phyloP scores from a whole-genome alignment of 92 coral and sea anemone species.

The Bergia puertoricense region DNA sequence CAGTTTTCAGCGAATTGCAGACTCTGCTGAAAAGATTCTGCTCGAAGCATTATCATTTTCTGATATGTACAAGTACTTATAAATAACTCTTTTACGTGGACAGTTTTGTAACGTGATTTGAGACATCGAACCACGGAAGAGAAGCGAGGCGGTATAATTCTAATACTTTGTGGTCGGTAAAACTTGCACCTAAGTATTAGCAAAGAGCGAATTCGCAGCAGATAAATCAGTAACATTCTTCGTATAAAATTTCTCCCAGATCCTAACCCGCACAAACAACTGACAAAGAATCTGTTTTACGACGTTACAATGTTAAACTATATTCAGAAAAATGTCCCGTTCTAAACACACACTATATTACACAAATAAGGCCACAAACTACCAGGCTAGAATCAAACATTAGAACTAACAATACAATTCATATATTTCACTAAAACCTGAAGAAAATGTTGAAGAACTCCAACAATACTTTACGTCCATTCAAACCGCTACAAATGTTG shows the following conservation, averaged over 20 bases:
- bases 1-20: conserved; percentile 13
- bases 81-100: conserved; percentile 18
- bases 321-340: background rate
- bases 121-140: background rate
- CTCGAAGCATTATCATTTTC: background rate
- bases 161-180: background rate
- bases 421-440: background rate
- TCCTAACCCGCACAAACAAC: background rate
- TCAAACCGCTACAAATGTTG: background rate
- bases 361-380: background rate
- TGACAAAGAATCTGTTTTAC: background rate
- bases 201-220: background rate
- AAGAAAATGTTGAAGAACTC: background rate
- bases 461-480: no score
- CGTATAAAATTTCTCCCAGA: background rate
- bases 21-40: background rate
- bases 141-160: background rate
- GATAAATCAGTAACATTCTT: background rate
- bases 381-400: background rate
- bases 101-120: background rate
- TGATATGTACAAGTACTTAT: conserved; percentile 37
- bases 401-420: background rate
- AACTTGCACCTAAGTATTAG: background rate
- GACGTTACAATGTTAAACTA: background rate
- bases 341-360: background rate